These are phyloP conservation scores for Drosophila mojavensis DNA, from an alignment of 1,140 invertebrate genomes.

Conservation along the genomic window DNA sequence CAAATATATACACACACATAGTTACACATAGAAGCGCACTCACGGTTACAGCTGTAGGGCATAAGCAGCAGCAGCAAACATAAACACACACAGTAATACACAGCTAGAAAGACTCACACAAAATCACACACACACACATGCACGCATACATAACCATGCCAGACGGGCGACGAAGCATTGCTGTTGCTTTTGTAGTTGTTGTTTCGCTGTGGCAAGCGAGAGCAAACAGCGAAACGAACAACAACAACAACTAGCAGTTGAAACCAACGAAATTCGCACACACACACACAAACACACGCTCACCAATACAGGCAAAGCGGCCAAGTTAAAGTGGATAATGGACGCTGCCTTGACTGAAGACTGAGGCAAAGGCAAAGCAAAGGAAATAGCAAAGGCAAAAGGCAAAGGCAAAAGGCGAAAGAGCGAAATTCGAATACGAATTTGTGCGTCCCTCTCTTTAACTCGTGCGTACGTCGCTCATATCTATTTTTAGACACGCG, in stretches of 20 bases:
- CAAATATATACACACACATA: slow-evolving; percentile 20
- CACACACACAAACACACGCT: background rate
- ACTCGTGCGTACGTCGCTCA: slow-evolving; percentile 39
- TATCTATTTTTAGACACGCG: slow-evolving; percentile 49
- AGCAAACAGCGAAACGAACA: slow-evolving; percentile 78
- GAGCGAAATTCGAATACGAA: slow-evolving; percentile 30
- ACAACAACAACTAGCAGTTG: slow-evolving; percentile 53
- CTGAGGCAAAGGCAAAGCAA: slow-evolving; percentile 8
- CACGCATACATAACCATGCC: slow-evolving; percentile 12
- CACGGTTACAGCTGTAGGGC: slow-evolving; percentile 72
- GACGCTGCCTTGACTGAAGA: slow-evolving; percentile 46
- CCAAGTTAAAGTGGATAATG: slow-evolving; percentile 80
- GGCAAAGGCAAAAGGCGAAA: slow-evolving; percentile 46
- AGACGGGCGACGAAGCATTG: slow-evolving; percentile 35
- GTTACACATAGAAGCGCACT: slow-evolving; percentile 27
- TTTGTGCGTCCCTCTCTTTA: slow-evolving; percentile 10
- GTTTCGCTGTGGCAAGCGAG: slow-evolving; percentile 63
- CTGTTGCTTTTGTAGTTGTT: slow-evolving; percentile 28
- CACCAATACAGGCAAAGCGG: slow-evolving; percentile 36
- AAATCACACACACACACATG: slow-evolving; percentile 21
- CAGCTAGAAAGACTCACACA: slow-evolving; percentile 19
- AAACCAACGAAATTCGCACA: slow-evolving; percentile 23
- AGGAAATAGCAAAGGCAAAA: slow-evolving; percentile 37
- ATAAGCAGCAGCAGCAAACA: slow-evolving; percentile 69
- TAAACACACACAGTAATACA: slow-evolving; percentile 56